Evolutionary conservation across 2,113 vertebrate genomes (phyloP).

Genomic region (Podarcis cretensis): DNA sequence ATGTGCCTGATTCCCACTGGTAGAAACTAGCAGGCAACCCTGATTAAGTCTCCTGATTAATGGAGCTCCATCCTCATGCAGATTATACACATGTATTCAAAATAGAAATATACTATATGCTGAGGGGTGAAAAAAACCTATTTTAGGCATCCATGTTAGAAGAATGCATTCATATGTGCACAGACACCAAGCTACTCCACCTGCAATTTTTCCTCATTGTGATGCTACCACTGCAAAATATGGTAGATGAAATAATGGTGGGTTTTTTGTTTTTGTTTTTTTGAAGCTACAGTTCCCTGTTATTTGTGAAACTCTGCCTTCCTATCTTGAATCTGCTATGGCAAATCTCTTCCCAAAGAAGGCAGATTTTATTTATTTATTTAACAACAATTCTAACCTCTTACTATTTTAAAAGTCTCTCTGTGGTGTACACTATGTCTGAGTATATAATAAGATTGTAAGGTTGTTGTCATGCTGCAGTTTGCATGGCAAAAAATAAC

Average conservation of each 20-base stretch:
- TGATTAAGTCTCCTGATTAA: constrained; percentile 6
- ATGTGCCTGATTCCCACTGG: neutral
- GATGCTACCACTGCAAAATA: neutral
- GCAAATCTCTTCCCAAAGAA: neutral
- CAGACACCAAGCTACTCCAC: neutral
- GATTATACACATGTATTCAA: neutral
- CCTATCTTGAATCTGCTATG: neutral
- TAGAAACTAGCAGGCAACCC: neutral
- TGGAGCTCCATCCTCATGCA: constrained; percentile 8
- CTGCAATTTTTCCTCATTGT: neutral
- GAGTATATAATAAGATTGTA: no score
- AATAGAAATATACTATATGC: neutral
- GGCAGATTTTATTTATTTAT: neutral
- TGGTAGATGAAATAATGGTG: neutral
- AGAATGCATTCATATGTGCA: neutral
- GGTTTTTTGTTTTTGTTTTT: no score
- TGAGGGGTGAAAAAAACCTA: no score
- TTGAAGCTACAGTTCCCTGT: neutral
- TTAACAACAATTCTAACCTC: no score
- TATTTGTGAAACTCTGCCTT: neutral
- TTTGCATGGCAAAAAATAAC: no score
- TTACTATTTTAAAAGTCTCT: no score
- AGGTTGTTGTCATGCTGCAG: no score
- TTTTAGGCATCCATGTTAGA: neutral
- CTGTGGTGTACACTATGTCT: no score